Percentiles rank a stretch among this genome's conserved stretches.
These are phyloP conservation scores for Andrena minutula DNA, from an alignment of 2,888 invertebrate genomes.

Conservation along the genomic window DNA sequence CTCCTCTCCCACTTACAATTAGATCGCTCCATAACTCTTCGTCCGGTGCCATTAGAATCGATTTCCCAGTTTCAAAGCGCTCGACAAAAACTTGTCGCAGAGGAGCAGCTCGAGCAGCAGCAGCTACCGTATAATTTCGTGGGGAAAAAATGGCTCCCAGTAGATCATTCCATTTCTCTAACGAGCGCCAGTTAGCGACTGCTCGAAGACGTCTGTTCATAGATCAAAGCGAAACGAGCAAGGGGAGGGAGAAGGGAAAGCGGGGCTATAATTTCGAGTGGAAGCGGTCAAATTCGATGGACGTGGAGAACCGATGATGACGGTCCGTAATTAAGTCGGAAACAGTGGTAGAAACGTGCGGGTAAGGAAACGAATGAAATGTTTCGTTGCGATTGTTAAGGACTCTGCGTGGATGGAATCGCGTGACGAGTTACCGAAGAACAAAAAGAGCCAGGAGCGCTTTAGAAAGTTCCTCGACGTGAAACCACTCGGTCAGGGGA, in stretches of 20 bases:
- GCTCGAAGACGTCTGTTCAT: constrained; percentile 25
- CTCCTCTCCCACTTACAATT: background rate
- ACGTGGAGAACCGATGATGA: background rate
- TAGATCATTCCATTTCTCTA: constrained; percentile 50
- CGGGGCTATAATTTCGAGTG: background rate
- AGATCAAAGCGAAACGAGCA: constrained; percentile 40
- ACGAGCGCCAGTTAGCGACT: constrained; percentile 47
- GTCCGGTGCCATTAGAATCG: constrained; percentile 21
- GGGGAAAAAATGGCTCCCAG: constrained; percentile 40
- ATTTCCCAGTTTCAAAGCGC: constrained; percentile 14
- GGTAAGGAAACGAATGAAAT: background rate
- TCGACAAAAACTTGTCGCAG: constrained; percentile 42
- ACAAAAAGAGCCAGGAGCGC: background rate
- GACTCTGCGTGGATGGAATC: background rate
- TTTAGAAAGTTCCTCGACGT: background rate
- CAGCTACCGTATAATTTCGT: constrained; percentile 49
- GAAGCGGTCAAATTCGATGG: background rate
- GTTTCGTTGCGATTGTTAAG: background rate
- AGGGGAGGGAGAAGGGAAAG: background rate
- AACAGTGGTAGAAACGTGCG: background rate
- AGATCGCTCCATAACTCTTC: constrained; percentile 12
- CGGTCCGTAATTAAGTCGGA: background rate
- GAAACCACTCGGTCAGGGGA: background rate
- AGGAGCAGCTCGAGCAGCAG: constrained; percentile 25
- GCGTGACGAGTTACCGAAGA: background rate